Base-by-base conservation (phyloP, 2,888 invertebrate species). In the Drosophila siamana region DNA sequence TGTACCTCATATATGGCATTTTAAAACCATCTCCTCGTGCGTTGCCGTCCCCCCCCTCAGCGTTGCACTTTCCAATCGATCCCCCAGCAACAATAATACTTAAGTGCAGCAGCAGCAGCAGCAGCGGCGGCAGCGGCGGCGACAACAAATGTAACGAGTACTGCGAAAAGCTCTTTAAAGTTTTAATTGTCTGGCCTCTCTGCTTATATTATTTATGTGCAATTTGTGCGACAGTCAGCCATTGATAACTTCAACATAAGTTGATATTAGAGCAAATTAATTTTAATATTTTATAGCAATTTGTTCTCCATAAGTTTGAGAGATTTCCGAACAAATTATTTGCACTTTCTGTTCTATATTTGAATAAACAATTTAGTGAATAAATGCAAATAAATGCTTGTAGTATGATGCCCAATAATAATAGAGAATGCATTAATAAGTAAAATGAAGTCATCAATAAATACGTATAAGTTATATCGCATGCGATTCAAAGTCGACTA, bases 51-150 rank as follows among this genome's bases (percentile, higher is more conserved):
- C 28, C 28, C 24, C 4, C 22, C 24, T 40, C 24, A 22, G 16
- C 22, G 15, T 26, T 43, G 28, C 13, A 40, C 55, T 46, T 59
- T 80, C 76, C 59, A 67, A 77, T 76, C 66, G 77, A 71, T 79
- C 50, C 56, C 55, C 50, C 44, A 60, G 52, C 69, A 44, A 11
- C 36, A 44, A 13, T 15, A 59, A 38, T 13, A 6, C 36, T 38
- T 22, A 8, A n/a, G 4, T 13, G 59, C 30, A 51, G 24, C 22
- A 41, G 19, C 41, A 54, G 9, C 30, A 54, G 30, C 43, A 15
- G 22, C 15, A 38, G 24, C n/a, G n/a, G 59, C 30, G 43, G 24
- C 22, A 41, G 19, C 41, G 43, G 9, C 30, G 43, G 30, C 13
- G 9, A 26, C 4, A 22, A 33, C n/a, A 33, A 33, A 33, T 5